Conservation (phyloP, 2,888 invertebrate species). For the Agonum fuliginosum region DNA sequence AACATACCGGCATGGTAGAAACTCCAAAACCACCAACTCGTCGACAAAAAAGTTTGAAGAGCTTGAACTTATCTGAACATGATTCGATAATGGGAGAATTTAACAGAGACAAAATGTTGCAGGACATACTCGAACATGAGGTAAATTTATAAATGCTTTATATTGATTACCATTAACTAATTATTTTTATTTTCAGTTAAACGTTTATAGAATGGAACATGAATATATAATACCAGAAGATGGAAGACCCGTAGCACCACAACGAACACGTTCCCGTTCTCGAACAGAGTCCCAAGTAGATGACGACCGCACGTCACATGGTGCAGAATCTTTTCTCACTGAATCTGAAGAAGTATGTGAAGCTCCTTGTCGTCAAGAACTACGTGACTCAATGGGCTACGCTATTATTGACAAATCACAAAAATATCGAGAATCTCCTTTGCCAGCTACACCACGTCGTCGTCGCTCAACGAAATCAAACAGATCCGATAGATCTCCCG, state of each 20-base stretch:
- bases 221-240: slow-evolving; percentile 79
- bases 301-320: slow-evolving; percentile 75
- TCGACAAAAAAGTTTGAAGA: slow-evolving; percentile 70
- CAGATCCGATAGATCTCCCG: slow-evolving; percentile 71
- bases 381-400: slow-evolving; percentile 77
- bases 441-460: slow-evolving; percentile 71
- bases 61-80: slow-evolving; percentile 70
- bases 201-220: slow-evolving; percentile 80
- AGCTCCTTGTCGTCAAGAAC: slow-evolving; percentile 70
- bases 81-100: slow-evolving; percentile 68
- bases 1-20: slow-evolving; percentile 54
- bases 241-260: slow-evolving; percentile 75
- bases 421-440: slow-evolving; percentile 70
- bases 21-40: slow-evolving; percentile 68
- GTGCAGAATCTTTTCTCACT: slow-evolving; percentile 79
- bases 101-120: slow-evolving; percentile 57
- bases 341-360: slow-evolving; percentile 72
- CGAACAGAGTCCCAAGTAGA: slow-evolving; percentile 74
- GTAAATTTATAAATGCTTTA: slow-evolving; percentile 64
- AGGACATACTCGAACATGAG: slow-evolving; percentile 63
- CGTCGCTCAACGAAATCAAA: slow-evolving; percentile 69
- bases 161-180: slow-evolving; percentile 53
- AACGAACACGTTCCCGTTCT: slow-evolving; percentile 76
- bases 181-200: slow-evolving; percentile 74
- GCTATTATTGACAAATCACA: slow-evolving; percentile 84